Conservation (phyloP, 2,888 invertebrate genomes). For the Eupithecia centaureata region DNA sequence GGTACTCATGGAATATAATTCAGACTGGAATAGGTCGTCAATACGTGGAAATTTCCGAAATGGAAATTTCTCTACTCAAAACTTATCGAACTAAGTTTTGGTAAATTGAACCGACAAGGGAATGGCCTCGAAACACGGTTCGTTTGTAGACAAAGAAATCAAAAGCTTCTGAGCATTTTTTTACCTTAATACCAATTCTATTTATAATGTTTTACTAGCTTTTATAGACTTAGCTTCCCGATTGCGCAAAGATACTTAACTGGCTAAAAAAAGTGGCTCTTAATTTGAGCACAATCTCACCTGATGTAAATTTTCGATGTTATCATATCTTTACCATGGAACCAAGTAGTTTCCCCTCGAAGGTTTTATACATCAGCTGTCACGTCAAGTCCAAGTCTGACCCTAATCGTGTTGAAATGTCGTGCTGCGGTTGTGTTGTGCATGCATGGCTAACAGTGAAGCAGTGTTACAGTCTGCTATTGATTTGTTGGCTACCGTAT, state of each 20-base stretch:
- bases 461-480: constrained; percentile 17
- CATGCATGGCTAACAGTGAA: constrained; percentile 9
- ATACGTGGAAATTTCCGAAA: constrained; percentile 1
- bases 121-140: neutral
- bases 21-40: neutral
- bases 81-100: neutral
- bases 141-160: neutral
- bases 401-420: constrained; percentile 10
- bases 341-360: neutral
- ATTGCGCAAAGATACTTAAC: too few relatives aligned
- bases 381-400: constrained; percentile 2
- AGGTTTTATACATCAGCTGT: neutral
- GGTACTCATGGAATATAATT: neutral
- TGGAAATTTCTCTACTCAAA: neutral
- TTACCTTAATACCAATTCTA: too few relatives aligned
- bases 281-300: too few relatives aligned
- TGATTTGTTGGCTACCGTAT: constrained; percentile 24
- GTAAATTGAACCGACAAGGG: neutral
- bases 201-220: too few relatives aligned
- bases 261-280: too few relatives aligned
- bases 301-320: too few relatives aligned
- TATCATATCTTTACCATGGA: neutral
- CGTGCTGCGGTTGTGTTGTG: constrained; percentile 6
- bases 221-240: neutral
- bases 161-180: neutral